These are phyloP conservation scores for Phoeniculus purpureus DNA, from an alignment of 2,797 vertebrate genomes.

Conservation along the genomic window DNA sequence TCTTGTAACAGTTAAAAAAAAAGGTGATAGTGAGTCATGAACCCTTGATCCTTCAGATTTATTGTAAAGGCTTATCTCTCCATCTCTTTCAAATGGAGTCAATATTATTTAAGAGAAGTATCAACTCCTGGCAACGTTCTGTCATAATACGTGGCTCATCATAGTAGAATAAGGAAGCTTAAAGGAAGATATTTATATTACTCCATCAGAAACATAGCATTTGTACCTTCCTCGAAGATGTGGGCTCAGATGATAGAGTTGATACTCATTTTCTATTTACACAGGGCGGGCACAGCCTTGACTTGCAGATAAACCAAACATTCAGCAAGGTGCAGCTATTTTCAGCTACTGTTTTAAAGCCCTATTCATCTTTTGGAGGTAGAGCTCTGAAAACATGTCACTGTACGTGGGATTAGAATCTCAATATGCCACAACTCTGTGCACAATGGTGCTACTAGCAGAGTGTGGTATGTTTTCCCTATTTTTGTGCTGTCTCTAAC, in stretches of 20 bases:
- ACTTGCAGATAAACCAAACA: slow-evolving; percentile 16
- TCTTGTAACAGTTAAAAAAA: neutral
- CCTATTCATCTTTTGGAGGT: neutral
- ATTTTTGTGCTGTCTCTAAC: neutral
- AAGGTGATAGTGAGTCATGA: neutral
- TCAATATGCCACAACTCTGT: neutral
- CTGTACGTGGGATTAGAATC: no score
- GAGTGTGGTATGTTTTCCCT: neutral
- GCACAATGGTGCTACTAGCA: neutral
- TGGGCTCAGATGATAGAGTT: neutral
- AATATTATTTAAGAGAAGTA: slow-evolving; percentile 20
- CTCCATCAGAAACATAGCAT: neutral
- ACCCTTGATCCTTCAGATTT: neutral
- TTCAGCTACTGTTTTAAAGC: slow-evolving; percentile 24
- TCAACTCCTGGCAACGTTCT: neutral
- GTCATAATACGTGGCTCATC: neutral
- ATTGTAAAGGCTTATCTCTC: neutral
- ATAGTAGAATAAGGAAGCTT: neutral
- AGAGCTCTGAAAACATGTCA: neutral
- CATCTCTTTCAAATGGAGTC: neutral
- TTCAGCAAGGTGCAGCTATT: slow-evolving; percentile 9
- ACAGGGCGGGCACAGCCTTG: neutral
- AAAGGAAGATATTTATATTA: slow-evolving; percentile 12
- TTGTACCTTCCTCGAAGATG: neutral
- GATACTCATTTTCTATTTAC: neutral